These are phyloP conservation scores for Polyommatus iphigenia DNA, from an alignment of 2,888 invertebrate species.

Conservation along the genomic window DNA sequence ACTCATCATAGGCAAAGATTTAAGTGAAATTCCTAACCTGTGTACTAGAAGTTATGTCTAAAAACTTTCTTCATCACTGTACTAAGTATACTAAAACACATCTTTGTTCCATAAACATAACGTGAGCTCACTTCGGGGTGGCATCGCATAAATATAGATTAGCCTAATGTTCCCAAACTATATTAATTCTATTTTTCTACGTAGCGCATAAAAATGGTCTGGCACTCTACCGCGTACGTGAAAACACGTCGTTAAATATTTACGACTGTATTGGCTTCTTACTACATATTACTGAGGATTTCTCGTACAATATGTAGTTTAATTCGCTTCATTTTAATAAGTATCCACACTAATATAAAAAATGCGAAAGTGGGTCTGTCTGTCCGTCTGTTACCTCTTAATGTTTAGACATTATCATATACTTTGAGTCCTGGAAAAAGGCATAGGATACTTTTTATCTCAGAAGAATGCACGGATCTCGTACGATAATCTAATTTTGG, in stretches of 20 bases:
- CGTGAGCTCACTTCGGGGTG: background rate
- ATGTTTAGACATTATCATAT: no score
- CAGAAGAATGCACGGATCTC: no score
- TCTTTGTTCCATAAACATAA: background rate
- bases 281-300: background rate
- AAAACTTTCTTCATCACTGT: background rate
- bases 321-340: background rate
- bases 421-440: no score
- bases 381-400: background rate
- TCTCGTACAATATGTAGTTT: background rate
- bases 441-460: no score
- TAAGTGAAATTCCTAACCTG: no score
- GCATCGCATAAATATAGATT: conserved; percentile 21
- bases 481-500: no score
- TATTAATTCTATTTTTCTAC: conserved; percentile 14
- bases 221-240: conserved; percentile 19
- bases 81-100: background rate
- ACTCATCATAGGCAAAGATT: no score
- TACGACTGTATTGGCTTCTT: conserved; percentile 10
- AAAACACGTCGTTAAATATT: conserved; percentile 25
- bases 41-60: no score
- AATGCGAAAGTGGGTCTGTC: background rate
- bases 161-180: conserved; percentile 3
- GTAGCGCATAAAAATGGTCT: background rate
- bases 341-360: background rate